Base-by-base conservation (phyloP, 2,113 vertebrate genomes). In the Halcyon malimbica region DNA sequence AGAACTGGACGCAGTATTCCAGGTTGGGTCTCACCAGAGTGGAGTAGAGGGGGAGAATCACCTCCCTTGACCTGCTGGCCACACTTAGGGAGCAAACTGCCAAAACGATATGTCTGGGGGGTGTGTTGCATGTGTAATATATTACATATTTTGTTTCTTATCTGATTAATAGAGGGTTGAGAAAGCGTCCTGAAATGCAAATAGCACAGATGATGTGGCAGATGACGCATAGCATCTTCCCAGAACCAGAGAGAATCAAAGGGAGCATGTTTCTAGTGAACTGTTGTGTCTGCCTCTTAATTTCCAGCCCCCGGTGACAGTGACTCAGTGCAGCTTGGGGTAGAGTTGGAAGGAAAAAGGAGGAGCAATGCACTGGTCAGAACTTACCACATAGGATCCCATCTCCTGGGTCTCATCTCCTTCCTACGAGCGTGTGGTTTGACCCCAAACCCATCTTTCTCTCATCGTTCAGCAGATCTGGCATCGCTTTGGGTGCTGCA, bases 81-180 rank as follows among this genome's bases (percentile, higher is more conserved):
- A 42, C 15, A 15, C 14, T 16, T 42, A 46, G 24, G 64, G 74
- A 90, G 39, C 14, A 35, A 84, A 37, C 13, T 57, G 28, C 24
- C n/a, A 20, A 29, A 25, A 28, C 9, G 8, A 4, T 29, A 10
- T 23, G 65, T 65, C 9, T 0, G 0, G 9, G 13, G 1, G 10
- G 19, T 13, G 31, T 14, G 9, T 11, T 11, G 33, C 19, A 9
- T 33, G 5, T 65, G 41, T 48, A 20, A 59, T 18, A n/a, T 14
- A 31, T 59, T 33, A 18, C n/a, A 9, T 17, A 28, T 87, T 81
- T 29, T 29, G 37, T 51, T 83, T 46, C 69, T 78, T 33, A 48
- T 20, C 51, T 67, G 79, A 31, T 44, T 74, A 14, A 70, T 14
- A 60, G 57, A 53, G 24, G 50, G 54, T 44, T 4, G 9, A 42